Base-by-base conservation (phyloP, 2,888 invertebrate species). In the Eupithecia inturbata region DNA sequence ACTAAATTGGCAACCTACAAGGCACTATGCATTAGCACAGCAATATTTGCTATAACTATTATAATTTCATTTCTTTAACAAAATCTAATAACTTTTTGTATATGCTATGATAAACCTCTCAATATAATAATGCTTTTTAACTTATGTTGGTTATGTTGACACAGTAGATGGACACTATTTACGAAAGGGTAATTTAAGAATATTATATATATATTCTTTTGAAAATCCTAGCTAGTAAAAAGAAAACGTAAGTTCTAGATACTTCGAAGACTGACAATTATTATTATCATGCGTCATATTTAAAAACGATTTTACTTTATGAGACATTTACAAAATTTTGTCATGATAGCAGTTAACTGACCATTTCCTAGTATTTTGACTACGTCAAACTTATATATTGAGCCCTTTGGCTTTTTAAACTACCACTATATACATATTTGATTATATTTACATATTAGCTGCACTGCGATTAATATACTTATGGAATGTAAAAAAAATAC, bases 1-100 rank as follows among this genome's bases (percentile, higher is more conserved):
- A 95, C 95, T 95, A 95, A 91, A 93, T 95, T 95, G 95, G 95
- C 94, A 94, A 95, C 95, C 95, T 94, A 95, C 95, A 95, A 95
- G 95, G 95, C 95, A 95, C 95, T 95, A 94, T 94, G 94, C 94
- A 91, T 92, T 92, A 93, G 94, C 94, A 94, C 94, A 94, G 94
- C 92, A 92, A 91, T 91, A 89, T 87, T 86, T 88, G 89, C 88
- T 89, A 88, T 89, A 88, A 87, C 88, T 88, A 85, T 84, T 83
- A 87, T 86, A 88, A 79, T 78, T 81, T 85, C 78, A 80, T 78
- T 82, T 84, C 5, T 78, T 80, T 77, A 78, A 81, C 79, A 79
- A 82, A 82, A 81, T 82, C 78, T 77, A 82, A 84, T 81, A 79
- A 79, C 77, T 73, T 79, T 72, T 74, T n/a, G n/a, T n/a, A 70